Base-by-base conservation (phyloP, 92 coral and sea anemone species). In the Hydrozoanthus gracilis region DNA sequence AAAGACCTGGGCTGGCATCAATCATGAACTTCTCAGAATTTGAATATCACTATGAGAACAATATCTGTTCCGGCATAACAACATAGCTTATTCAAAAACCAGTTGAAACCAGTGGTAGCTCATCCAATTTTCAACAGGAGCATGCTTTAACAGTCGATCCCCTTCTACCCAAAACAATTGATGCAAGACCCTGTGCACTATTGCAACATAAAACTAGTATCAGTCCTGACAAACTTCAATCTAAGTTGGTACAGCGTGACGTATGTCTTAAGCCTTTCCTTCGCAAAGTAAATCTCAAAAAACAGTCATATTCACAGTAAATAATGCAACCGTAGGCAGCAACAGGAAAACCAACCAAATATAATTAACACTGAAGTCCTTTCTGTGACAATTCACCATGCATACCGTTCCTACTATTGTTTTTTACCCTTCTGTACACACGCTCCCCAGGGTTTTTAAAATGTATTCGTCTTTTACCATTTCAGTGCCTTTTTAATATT, bases 1-100 rank as follows among this genome's bases (percentile, higher is more conserved):
- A 3, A 89, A 86, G 17, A 79, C 89, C 39, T 52, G 74, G 76
- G 45, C 83, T 16, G 92, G 92, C 15, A 86, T 89, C 13, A 72
- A 88, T 16, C n/a, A n/a, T n/a, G n/a, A 73, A 85, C 1, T 58
- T 68, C 12, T 84, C 86, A 44, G 74, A 71, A 18, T 84, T 84
- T 84, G 84, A 77, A 8, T 89, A 70, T 64, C 7, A 17, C 35
- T 89, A 84, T 52, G 80, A 56, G 20, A 58, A 56, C 4, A 46
- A 52, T 71, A 66, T 44, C 15, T 75, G 71, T 16, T 0, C 12
- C 12, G 71, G 71, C 15, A 56, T 56, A 4, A 60, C 3, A 8
- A 78, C 70, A 3, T 17, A 58, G 11, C 82, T 76, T 8, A 51
- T 16, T 18, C 10, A 17, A 17, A n/a, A 46, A 27, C 20, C 48